Evolutionary conservation across 2,797 vertebrate species (phyloP).

Genomic region (Cetoscarus ocellatus): DNA sequence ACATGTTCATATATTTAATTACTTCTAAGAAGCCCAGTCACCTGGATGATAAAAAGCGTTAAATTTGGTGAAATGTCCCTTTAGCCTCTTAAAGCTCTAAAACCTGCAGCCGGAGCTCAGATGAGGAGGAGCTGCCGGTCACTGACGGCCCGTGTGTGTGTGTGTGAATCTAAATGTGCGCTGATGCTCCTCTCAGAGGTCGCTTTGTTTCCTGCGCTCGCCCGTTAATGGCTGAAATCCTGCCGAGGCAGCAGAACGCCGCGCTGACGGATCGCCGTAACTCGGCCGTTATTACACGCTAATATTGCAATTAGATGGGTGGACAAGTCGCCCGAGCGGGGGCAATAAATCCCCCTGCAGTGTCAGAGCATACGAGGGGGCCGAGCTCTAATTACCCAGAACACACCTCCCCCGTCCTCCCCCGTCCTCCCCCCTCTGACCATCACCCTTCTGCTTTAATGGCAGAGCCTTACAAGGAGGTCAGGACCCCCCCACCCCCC

Average conservation of each 20-base stretch:
- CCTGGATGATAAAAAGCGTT: too few relatives aligned
- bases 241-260: constrained; percentile 77
- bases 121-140: not conserved
- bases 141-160: constrained; percentile 12
- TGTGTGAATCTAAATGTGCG: constrained; percentile 54
- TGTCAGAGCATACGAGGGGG: constrained; percentile 71
- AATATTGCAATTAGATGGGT: constrained; percentile 86
- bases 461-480: constrained; percentile 64
- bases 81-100: not conserved
- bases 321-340: constrained; percentile 71
- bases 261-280: constrained; percentile 66
- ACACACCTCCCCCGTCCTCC: constrained; percentile 50
- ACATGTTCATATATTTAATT: too few relatives aligned
- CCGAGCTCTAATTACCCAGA: constrained; percentile 80
- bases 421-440: constrained; percentile 27
- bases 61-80: not conserved
- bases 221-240: constrained; percentile 69
- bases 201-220: constrained; percentile 65
- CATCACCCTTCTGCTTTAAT: constrained; percentile 56
- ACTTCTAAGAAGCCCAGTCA: too few relatives aligned
- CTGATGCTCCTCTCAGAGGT: constrained; percentile 56
- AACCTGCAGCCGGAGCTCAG: not conserved
- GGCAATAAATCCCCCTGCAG: constrained; percentile 77
- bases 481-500: constrained; percentile 43
- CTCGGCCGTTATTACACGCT: constrained; percentile 82